phyloP scores from a whole-genome alignment of 2,113 vertebrate genomes.

The Indicator maculatus region DNA sequence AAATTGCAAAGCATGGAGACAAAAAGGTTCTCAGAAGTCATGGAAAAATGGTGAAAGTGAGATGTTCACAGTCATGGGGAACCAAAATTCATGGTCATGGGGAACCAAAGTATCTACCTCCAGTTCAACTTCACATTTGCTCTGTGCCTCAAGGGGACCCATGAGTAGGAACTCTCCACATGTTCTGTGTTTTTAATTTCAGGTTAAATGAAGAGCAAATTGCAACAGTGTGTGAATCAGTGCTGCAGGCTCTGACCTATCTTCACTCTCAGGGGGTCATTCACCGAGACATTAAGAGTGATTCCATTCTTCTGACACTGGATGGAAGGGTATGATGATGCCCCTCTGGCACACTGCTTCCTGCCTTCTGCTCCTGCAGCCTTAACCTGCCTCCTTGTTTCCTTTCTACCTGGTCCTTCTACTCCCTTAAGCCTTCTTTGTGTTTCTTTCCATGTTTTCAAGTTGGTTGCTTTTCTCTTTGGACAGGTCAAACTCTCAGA shows the following conservation, averaged over 20 bases:
- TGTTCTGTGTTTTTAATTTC: background rate
- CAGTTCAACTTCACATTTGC: background rate
- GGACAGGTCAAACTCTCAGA: slow-evolving; percentile 96
- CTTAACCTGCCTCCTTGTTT: background rate
- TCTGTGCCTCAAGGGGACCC: background rate
- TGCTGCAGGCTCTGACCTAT: slow-evolving; percentile 94
- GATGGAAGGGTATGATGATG: slow-evolving; percentile 87
- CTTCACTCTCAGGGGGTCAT: slow-evolving; percentile 98
- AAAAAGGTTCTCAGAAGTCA: background rate
- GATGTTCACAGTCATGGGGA: background rate
- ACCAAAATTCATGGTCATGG: background rate
- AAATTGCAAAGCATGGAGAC: background rate
- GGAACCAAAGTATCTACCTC: background rate
- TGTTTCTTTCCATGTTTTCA: background rate
- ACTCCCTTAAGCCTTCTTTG: background rate
- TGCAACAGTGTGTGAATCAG: slow-evolving; percentile 95
- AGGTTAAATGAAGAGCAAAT: slow-evolving; percentile 98
- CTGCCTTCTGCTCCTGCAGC: background rate
- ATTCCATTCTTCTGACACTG: slow-evolving; percentile 93
- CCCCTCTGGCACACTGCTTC: background rate
- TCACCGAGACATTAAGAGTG: slow-evolving; percentile 98
- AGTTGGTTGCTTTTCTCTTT: background rate
- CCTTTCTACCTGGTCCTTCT: background rate
- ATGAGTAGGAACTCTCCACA: background rate
- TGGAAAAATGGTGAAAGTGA: background rate